Conservation (phyloP, 2,797 vertebrate species). For the Rhinatrema bivittatum region DNA sequence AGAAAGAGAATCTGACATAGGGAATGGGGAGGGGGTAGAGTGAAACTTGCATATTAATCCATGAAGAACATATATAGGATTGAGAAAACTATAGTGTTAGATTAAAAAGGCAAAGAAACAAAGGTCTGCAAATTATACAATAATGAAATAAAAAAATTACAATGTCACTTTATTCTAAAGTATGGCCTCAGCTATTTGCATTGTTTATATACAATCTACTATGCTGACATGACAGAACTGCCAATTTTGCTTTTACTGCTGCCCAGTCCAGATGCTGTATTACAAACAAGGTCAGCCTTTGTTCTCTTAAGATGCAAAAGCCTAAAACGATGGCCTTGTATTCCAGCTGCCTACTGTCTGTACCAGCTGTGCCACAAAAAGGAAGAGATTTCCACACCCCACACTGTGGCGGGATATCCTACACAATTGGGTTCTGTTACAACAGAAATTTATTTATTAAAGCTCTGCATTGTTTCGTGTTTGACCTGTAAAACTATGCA, state of each 20-base stretch:
- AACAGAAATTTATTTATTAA: not conserved
- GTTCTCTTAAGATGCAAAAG: slow-evolving; percentile 19
- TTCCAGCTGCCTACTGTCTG: slow-evolving; percentile 25
- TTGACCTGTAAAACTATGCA: no score
- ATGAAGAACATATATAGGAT: no score
- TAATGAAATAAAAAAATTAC: no score
- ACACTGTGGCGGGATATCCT: not conserved
- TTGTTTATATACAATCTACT: not conserved
- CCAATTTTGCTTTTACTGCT: slow-evolving; percentile 25
- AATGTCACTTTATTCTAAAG: no score
- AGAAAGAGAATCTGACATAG: no score
- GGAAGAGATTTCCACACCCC: not conserved
- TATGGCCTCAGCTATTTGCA: no score
- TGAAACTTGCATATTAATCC: no score
- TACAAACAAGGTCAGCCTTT: slow-evolving; percentile 23
- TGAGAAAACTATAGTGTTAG: no score
- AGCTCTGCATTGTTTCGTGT: not conserved
- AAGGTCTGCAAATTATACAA: no score
- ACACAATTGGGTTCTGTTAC: no score
- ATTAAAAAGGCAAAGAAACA: no score
- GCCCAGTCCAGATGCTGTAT: slow-evolving; percentile 11
- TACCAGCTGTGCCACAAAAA: slow-evolving; percentile 20
- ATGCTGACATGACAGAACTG: slow-evolving; percentile 16
- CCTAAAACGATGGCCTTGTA: slow-evolving; percentile 23
- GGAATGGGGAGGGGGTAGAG: no score